These are phyloP conservation scores for Leptinotarsa lineolata DNA, from an alignment of 1,140 invertebrate species.

Conservation along the genomic window DNA sequence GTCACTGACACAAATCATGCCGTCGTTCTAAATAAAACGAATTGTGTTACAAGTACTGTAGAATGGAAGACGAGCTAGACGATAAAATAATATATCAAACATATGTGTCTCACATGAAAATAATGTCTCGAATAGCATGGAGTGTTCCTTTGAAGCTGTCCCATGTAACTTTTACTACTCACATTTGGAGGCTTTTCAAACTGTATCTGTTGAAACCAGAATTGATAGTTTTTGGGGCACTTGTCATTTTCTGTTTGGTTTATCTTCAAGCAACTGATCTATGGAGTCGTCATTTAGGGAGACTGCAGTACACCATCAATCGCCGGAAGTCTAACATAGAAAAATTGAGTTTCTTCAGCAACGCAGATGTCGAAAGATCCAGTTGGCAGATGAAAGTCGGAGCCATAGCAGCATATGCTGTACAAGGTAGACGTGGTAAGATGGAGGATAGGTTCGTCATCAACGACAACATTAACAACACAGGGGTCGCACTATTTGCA, in stretches of 20 bases:
- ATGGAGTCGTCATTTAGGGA: slow-evolving; percentile 75
- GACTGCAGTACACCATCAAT: slow-evolving; percentile 70
- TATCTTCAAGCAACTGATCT: slow-evolving; percentile 79
- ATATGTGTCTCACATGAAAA: slow-evolving; percentile 80
- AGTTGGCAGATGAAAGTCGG: slow-evolving; percentile 78
- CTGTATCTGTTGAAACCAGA: slow-evolving; percentile 77
- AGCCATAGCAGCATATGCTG: slow-evolving; percentile 81
- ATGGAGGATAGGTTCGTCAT: slow-evolving; percentile 94
- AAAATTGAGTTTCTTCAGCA: slow-evolving; percentile 61
- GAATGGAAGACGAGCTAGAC: slow-evolving; percentile 87
- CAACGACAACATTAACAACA: slow-evolving; percentile 74
- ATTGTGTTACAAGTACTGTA: slow-evolving; percentile 26
- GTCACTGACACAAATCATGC: slow-evolving; percentile 37
- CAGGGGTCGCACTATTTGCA: slow-evolving; percentile 83
- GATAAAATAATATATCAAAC: slow-evolving; percentile 84
- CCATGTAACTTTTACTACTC: slow-evolving; percentile 59
- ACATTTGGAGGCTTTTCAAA: slow-evolving; percentile 75
- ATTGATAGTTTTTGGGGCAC: slow-evolving; percentile 67
- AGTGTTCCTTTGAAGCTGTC: slow-evolving; percentile 70
- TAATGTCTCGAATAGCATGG: slow-evolving; percentile 76
- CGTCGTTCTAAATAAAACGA: slow-evolving; percentile 31
- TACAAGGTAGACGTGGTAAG: slow-evolving; percentile 83
- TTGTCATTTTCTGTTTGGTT: slow-evolving; percentile 70
- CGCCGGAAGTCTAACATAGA: slow-evolving; percentile 61
- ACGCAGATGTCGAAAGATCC: slow-evolving; percentile 63